These are phyloP conservation scores for Biston betularia DNA, from an alignment of 2,888 invertebrate genomes.

Conservation along the genomic window DNA sequence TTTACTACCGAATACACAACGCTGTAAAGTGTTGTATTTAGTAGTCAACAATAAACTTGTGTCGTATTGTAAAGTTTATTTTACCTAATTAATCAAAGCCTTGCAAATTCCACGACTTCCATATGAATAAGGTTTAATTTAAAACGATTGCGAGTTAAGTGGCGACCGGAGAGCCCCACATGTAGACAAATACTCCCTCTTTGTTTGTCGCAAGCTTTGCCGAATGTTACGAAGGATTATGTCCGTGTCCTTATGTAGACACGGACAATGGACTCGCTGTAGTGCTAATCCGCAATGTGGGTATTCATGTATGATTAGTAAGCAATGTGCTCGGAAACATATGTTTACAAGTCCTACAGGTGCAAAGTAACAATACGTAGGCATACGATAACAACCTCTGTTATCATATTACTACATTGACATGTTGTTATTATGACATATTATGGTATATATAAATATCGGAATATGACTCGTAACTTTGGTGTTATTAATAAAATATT, in stretches of 20 bases:
- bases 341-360: slow-evolving; percentile 21
- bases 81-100: not conserved
- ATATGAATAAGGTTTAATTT: slow-evolving; percentile 9
- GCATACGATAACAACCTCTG: not conserved
- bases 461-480: no score
- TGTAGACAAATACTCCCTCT: slow-evolving; percentile 37
- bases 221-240: slow-evolving; percentile 46
- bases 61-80: no score
- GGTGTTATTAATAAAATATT: no score
- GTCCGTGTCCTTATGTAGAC: slow-evolving; percentile 40
- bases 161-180: slow-evolving; percentile 10
- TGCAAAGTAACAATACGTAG: slow-evolving; percentile 7
- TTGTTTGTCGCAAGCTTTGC: slow-evolving; percentile 46
- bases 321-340: slow-evolving; percentile 21
- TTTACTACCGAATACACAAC: no score
- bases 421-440: not conserved
- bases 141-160: slow-evolving; percentile 20
- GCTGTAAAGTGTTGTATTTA: no score
- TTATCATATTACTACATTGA: not conserved
- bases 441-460: no score
- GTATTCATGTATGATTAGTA: slow-evolving; percentile 36
- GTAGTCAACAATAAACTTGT: no score
- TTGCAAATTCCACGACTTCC: not conserved
- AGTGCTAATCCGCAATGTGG: slow-evolving; percentile 43
- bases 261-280: slow-evolving; percentile 44